These are phyloP conservation scores for Sander lucioperca DNA, from an alignment of 2,113 vertebrate genomes.

Conservation along the genomic window DNA sequence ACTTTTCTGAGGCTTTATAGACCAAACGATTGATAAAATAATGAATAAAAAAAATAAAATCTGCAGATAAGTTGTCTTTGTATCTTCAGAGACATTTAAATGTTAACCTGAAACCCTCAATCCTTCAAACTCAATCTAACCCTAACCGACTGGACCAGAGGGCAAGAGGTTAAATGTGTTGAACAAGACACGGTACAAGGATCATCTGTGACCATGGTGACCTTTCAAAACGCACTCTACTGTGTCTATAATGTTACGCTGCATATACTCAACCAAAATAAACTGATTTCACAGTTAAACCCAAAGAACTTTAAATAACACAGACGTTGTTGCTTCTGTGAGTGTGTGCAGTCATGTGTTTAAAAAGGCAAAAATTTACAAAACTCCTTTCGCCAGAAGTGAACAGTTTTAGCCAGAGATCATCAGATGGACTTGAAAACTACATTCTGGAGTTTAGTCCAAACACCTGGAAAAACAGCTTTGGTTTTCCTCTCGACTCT, in stretches of 20 bases:
- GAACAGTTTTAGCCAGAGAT: slow-evolving; percentile 11
- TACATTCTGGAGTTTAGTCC: slow-evolving; percentile 47
- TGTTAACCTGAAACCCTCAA: neutral
- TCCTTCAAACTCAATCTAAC: neutral
- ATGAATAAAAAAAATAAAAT: neutral
- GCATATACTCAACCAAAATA: neutral
- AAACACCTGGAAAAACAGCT: slow-evolving; percentile 77
- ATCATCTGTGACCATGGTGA: slow-evolving; percentile 15
- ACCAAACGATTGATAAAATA: neutral
- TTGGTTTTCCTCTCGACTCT: slow-evolving; percentile 52
- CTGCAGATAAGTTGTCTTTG: neutral
- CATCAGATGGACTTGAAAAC: slow-evolving; percentile 36
- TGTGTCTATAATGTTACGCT: neutral
- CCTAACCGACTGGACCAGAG: neutral
- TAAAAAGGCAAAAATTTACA: slow-evolving; percentile 9
- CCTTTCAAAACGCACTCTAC: slow-evolving; percentile 4
- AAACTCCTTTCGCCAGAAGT: slow-evolving; percentile 25
- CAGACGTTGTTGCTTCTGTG: neutral
- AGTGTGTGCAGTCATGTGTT: neutral
- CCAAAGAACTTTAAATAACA: neutral
- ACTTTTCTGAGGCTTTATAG: neutral
- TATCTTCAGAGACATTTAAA: neutral
- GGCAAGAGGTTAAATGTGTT: too few species aligned
- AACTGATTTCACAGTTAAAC: slow-evolving; percentile 1
- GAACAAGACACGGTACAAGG: neutral